Evolutionary conservation across 2,888 invertebrate genomes (phyloP).

Genomic region (Catotricha subobsoleta): DNA sequence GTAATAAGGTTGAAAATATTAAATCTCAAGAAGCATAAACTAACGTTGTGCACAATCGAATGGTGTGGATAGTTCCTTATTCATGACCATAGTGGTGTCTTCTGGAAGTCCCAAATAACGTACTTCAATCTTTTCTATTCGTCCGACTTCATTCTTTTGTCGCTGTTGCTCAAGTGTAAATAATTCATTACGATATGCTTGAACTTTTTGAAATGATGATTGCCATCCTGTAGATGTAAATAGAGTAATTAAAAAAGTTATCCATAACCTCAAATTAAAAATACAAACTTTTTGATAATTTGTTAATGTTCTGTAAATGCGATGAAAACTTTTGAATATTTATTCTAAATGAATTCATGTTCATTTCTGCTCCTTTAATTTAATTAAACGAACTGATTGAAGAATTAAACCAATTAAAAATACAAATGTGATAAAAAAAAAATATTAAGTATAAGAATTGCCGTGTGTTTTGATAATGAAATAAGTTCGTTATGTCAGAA

Average conservation of each 20-base stretch:
- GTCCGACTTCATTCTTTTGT: constrained; percentile 53
- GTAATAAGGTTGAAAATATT: not conserved
- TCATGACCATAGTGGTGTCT: constrained; percentile 67
- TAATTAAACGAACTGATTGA: no score
- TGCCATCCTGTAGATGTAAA: constrained; percentile 25
- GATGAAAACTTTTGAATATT: not conserved
- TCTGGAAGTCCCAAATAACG: constrained; percentile 57
- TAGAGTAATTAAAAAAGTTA: not conserved
- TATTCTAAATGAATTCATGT: not conserved
- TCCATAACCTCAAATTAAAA: not conserved
- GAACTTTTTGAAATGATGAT: constrained; percentile 36
- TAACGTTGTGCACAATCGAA: constrained; percentile 79
- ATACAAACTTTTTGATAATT: constrained; percentile 4
- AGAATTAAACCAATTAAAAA: not conserved
- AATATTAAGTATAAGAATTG: not conserved
- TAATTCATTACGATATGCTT: constrained; percentile 43
- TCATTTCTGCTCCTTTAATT: not conserved
- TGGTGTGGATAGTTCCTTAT: constrained; percentile 80
- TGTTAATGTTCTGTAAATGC: not conserved
- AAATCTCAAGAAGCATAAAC: constrained; percentile 16
- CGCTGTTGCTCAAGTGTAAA: constrained; percentile 61
- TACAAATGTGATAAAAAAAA: not conserved
- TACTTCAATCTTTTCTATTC: constrained; percentile 84
- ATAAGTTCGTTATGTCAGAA: not conserved
- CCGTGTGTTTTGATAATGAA: not conserved